These are phyloP conservation scores for Caerostris extrusa DNA, from an alignment of 1,140 invertebrate species.

Conservation along the genomic window DNA sequence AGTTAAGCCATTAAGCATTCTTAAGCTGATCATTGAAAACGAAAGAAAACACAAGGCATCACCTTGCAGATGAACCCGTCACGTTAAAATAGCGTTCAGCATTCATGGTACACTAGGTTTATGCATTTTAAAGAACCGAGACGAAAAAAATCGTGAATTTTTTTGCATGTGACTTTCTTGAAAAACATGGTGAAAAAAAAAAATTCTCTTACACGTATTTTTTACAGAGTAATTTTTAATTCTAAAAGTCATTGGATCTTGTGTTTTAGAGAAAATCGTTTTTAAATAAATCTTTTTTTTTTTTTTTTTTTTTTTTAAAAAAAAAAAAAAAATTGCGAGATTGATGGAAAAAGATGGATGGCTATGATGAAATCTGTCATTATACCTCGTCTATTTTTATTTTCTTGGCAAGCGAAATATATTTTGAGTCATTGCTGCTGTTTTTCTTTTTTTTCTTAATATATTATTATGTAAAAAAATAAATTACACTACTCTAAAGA, in stretches of 20 bases:
- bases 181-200: neutral
- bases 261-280: neutral
- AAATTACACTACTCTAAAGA: neutral
- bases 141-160: neutral
- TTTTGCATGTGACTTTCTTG: neutral
- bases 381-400: neutral
- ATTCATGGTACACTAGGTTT: neutral
- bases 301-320: too few species aligned
- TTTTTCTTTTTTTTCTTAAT: neutral
- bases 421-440: neutral
- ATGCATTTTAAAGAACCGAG: neutral
- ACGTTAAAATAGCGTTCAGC: neutral
- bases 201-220: neutral
- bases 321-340: neutral
- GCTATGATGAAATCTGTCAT: neutral
- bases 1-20: conserved; percentile 19
- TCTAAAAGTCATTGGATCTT: neutral
- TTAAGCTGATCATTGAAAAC: conserved; percentile 12
- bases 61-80: neutral
- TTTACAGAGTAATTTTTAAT: neutral
- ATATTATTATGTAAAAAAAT: neutral
- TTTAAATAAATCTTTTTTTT: neutral
- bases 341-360: neutral
- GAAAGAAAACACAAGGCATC: neutral
- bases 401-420: neutral